Evolutionary conservation across 2,888 invertebrate species (phyloP).

Genomic region (Phyto melanocephala): DNA sequence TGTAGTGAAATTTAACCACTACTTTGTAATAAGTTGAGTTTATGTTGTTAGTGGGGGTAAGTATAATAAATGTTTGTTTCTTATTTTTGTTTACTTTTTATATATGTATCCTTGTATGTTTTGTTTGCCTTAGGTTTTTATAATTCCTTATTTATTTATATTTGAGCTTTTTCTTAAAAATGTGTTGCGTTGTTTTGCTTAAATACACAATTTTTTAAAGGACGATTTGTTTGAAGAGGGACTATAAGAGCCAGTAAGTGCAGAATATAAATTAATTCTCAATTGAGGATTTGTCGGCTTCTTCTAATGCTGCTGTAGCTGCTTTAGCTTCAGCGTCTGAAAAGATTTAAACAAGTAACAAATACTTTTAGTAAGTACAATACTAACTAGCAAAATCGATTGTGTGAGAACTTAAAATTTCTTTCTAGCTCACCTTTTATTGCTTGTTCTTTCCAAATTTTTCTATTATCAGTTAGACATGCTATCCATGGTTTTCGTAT

Average conservation of each 20-base stretch:
- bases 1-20: too few species aligned
- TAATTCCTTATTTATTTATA: background rate
- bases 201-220: slow-evolving; percentile 1
- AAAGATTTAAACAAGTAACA: slow-evolving; percentile 36
- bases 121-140: background rate
- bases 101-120: background rate
- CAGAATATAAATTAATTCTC: slow-evolving; percentile 37
- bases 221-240: slow-evolving; percentile 9
- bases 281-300: slow-evolving; percentile 44
- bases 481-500: slow-evolving; percentile 89
- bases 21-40: too few species aligned
- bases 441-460: slow-evolving; percentile 90
- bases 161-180: slow-evolving; percentile 47
- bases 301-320: slow-evolving; percentile 48
- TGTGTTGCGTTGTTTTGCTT: background rate
- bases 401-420: background rate
- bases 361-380: too few species aligned
- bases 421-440: slow-evolving; percentile 82
- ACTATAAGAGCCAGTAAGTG: background rate
- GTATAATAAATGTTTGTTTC: slow-evolving; percentile 15
- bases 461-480: slow-evolving; percentile 88
- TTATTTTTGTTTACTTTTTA: background rate
- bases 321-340: slow-evolving; percentile 69
- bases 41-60: too few species aligned
- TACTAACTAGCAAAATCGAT: too few species aligned